These are phyloP conservation scores for Deroplatys truncata DNA, from an alignment of 2,888 invertebrate species.

Conservation along the genomic window DNA sequence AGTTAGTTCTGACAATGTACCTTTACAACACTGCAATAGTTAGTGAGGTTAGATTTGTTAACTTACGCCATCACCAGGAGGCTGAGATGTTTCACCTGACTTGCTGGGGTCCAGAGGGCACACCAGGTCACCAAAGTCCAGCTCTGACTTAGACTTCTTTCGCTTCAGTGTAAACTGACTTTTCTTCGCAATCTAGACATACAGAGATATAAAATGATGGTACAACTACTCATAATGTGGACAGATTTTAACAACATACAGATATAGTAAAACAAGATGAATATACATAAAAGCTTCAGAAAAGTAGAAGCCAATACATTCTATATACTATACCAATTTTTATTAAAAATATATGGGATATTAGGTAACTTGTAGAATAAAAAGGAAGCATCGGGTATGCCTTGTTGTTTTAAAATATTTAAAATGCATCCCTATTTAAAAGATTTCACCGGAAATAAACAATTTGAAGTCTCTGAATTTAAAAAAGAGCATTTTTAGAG, in stretches of 20 bases:
- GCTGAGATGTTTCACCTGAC: conserved; percentile 30
- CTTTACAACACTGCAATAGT: neutral
- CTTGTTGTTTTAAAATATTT: no score
- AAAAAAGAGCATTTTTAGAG: no score
- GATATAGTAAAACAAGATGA: conserved; percentile 21
- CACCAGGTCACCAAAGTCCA: conserved; percentile 80
- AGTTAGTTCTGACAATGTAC: neutral
- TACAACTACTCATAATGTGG: neutral
- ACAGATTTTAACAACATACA: neutral
- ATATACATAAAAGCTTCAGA: neutral
- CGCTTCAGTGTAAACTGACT: conserved; percentile 82
- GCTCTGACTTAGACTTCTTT: conserved; percentile 72
- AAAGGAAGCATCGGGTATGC: no score
- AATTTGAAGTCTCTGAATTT: no score
- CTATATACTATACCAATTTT: no score
- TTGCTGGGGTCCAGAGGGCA: conserved; percentile 64
- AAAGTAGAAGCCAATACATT: no score
- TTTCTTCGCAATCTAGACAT: conserved; percentile 69
- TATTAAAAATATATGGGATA: no score
- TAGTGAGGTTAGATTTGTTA: conserved; percentile 19
- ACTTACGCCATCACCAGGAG: conserved; percentile 35
- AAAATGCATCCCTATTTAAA: no score
- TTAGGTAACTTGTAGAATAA: no score
- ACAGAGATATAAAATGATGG: conserved; percentile 13
- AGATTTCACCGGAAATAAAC: no score